phyloP scores from a whole-genome alignment of 2,888 invertebrate species.

The Trichacis sp. region DNA sequence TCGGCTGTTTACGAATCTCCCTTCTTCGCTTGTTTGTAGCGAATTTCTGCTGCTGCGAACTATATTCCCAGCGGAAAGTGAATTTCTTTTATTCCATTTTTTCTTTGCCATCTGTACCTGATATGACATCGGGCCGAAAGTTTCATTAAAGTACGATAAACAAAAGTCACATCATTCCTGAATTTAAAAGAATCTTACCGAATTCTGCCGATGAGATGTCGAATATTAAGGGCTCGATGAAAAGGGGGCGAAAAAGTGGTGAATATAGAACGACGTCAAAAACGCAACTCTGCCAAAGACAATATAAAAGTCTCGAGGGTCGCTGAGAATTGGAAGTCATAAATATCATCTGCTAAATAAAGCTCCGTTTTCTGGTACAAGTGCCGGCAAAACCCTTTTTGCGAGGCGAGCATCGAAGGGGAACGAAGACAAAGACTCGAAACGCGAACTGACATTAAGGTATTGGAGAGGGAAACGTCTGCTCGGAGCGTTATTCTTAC shows the following conservation, averaged over 20 bases:
- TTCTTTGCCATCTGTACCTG: background rate
- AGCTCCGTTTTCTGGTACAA: slow-evolving; percentile 61
- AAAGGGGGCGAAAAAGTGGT: slow-evolving; percentile 14
- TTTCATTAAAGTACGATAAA: background rate
- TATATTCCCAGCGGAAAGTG: slow-evolving; percentile 24
- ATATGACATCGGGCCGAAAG: background rate
- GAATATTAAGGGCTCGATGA: background rate
- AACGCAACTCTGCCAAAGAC: slow-evolving; percentile 57
- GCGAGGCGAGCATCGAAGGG: slow-evolving; percentile 39
- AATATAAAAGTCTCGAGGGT: slow-evolving; percentile 61
- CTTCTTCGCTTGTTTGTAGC: slow-evolving; percentile 37
- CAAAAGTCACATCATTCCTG: background rate
- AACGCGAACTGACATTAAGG: slow-evolving; percentile 58
- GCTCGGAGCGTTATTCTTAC: slow-evolving; percentile 38
- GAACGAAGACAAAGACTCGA: slow-evolving; percentile 59
- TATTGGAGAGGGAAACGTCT: slow-evolving; percentile 49
- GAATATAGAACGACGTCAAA: slow-evolving; percentile 37
- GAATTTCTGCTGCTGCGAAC: slow-evolving; percentile 16
- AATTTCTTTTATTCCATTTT: background rate
- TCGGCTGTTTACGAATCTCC: slow-evolving; percentile 62
- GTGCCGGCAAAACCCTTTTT: slow-evolving; percentile 58
- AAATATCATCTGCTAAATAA: slow-evolving; percentile 69
- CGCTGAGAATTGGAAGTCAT: slow-evolving; percentile 62
- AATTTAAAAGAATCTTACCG: background rate
- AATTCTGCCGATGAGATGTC: background rate